Evolutionary conservation across 2,797 vertebrate species (phyloP), one percentile per base, ranked within the genome.

Genomic region (Myripristis jacobus): DNA sequence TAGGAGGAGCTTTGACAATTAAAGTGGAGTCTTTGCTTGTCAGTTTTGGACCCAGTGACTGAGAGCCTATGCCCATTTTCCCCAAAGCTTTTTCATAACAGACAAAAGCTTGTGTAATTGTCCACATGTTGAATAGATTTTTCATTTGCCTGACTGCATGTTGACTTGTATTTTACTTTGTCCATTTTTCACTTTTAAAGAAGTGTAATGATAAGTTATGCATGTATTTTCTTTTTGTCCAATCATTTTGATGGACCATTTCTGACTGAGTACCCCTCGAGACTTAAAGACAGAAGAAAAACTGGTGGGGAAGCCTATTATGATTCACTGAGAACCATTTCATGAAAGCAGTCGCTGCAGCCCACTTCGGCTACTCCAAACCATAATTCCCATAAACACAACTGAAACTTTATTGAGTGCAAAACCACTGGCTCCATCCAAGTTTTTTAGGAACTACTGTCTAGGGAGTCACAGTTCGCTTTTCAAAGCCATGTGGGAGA

Each of bases 391-490:
- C 79, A 89, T 84, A 88, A 91, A 88, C 88, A 83, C 82, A 84
- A 88, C 53, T 82, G 66, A 80, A 87, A 88, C 81, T 92, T 92
- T 91, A 92, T 87, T 90, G 81, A 91, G 88, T 92, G 81, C 77
- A 91, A 91, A 92, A 91, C 89, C 90, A 78, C 87, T 65, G 81
- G 70, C 89, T 91, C 87, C 84, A 79, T 77, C 81, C 73, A 84
- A 71, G 69, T 80, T 88, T 81, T 57, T 85, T 82, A 84, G 81
- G 66, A 81, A 83, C 72, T 85, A 55, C 69, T 77, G 82, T 87
- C 83, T 83, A 48, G 77, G 80, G 77, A 81, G 68, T 74, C 80
- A 12, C 76, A 70, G 81, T 75, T 82, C 65, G 55, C 57, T 77
- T 89, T 88, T 91, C 78, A 90, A 86, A 92, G 79, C 69, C 50